Base-by-base conservation (phyloP, 2,113 vertebrate genomes). In the Probosciger aterrimus region DNA sequence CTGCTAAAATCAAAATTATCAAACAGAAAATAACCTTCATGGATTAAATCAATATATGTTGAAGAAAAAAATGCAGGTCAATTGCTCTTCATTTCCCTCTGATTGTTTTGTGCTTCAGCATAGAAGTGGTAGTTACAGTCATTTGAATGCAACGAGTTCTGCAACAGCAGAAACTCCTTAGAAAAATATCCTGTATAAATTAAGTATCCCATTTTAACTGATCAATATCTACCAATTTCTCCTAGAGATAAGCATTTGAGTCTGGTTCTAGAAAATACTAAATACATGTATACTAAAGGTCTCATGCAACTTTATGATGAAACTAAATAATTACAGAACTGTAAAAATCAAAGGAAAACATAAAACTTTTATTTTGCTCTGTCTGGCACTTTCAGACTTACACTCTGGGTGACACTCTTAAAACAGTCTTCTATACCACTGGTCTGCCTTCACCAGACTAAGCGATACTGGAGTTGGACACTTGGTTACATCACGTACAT, bases 91-190 rank as follows among this genome's bases (percentile, higher is more conserved):
- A 53, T 73, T 88, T 80, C 20, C n/a, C 10, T 78, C 59, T 25
- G 18, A 82, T 14, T 0, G 1, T 59, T 70, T 43, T 67, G 22
- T 82, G 27, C 49, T 88, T 73, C 60, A 53, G 44, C 13, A 41
- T 5, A 46, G 15, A 67, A 46, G 18, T 1, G 0, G 31, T 44
- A 70, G 41, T n/a, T 77, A 77, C 41, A 1, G 1, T 3, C 22
- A 46, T 49, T 41, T 37, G 10, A 88, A 88, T 20, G 14, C 3
- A 2, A 4, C 3, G 70, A 35, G 5, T 44, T 79, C 55, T 88
- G 35, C 46, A 73, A 52, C 13, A 86, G 37, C 12, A 86, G 25
- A 85, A 82, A n/a, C 41, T 12, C 49, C 47, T 46, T 43, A 4
- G 39, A 41, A 88, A 87, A 85, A 70, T 1, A 88, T 25, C 5